Conservation (phyloP, 2,113 vertebrate species). For the Channa maculata region DNA sequence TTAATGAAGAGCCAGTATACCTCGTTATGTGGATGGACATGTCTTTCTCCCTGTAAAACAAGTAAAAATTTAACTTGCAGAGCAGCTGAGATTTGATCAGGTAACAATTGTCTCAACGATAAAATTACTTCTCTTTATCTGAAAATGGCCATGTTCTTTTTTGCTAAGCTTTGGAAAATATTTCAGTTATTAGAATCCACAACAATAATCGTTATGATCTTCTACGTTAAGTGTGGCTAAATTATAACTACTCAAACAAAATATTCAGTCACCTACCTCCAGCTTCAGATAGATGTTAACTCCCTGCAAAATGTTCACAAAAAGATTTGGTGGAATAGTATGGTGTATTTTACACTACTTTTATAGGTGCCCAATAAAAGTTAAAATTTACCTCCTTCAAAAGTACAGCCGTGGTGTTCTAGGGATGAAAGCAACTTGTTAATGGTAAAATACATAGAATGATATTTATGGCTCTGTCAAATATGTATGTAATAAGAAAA, state of each 20-base stretch:
- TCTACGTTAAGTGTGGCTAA: background rate
- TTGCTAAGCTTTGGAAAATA: background rate
- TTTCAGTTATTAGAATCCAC: background rate
- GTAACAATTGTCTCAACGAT: background rate
- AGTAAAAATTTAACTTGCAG: background rate
- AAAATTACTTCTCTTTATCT: background rate
- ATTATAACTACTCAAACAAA: background rate
- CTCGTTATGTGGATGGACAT: background rate
- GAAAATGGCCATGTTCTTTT: background rate
- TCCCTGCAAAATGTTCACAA: constrained; percentile 47
- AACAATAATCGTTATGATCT: background rate
- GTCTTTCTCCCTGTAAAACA: constrained; percentile 21
- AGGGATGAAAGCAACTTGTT: constrained; percentile 10
- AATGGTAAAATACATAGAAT: background rate
- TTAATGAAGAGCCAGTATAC: background rate
- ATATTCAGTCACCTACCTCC: constrained; percentile 42
- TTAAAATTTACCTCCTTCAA: constrained; percentile 62
- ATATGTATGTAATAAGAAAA: background rate
- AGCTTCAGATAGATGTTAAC: constrained; percentile 63
- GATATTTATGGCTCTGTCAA: background rate
- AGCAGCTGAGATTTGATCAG: background rate
- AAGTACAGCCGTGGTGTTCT: constrained; percentile 50
- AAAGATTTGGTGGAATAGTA: too few relatives aligned
- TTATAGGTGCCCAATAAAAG: background rate
- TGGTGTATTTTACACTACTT: background rate